These are phyloP conservation scores for Trachemys scripta DNA, from an alignment of 2,113 vertebrate genomes.

Conservation along the genomic window DNA sequence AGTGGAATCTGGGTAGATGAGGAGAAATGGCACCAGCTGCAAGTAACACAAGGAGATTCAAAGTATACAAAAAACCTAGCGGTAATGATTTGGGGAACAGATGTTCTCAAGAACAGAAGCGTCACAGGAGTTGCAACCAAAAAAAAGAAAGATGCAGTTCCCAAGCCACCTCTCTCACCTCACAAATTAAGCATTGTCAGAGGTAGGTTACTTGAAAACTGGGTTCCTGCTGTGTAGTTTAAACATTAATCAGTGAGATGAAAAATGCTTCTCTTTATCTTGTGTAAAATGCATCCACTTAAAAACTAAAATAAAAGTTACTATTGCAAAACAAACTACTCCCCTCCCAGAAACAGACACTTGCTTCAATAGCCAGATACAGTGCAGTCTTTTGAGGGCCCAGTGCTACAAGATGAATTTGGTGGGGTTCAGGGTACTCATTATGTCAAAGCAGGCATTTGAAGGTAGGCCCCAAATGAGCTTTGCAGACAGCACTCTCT, in stretches of 20 bases:
- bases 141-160: constrained; percentile 99
- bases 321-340: constrained; percentile 68
- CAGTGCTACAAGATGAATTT: constrained; percentile 12
- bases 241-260: constrained; percentile 69
- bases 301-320: constrained; percentile 55
- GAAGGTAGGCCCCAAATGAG: constrained; percentile 47
- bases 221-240: constrained; percentile 75
- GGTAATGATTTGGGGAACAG: constrained; percentile 99
- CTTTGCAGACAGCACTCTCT: constrained; percentile 42
- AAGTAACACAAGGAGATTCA: constrained; percentile 98
- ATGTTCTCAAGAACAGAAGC: constrained; percentile 98
- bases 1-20: constrained; percentile 99
- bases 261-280: constrained; percentile 67
- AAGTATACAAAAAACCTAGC: constrained; percentile 99
- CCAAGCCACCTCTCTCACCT: constrained; percentile 97
- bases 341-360: constrained; percentile 26
- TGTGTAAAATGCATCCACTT: constrained; percentile 73
- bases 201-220: constrained; percentile 87
- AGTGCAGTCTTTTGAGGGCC: constrained; percentile 39
- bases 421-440: constrained; percentile 32
- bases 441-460: constrained; percentile 28
- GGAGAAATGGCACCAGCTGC: constrained; percentile 98
- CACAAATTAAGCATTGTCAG: constrained; percentile 98
- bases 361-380: constrained; percentile 65
- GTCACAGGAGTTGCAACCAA: constrained; percentile 98